phyloP scores from a whole-genome alignment of 1,140 invertebrate species.

The Monomorium pharaonis region DNA sequence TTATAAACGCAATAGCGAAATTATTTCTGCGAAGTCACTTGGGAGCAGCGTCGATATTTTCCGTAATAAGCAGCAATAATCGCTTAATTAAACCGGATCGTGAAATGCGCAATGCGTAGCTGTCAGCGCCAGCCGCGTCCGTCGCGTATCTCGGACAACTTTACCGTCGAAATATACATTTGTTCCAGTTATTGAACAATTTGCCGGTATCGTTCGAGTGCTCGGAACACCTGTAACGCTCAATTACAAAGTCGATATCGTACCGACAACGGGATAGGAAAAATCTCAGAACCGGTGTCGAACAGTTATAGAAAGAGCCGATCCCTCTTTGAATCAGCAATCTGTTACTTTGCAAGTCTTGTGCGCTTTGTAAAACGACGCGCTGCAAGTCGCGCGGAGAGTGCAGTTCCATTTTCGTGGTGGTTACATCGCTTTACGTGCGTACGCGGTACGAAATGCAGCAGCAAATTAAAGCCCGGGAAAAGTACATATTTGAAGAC shows the following conservation, averaged over 20 bases:
- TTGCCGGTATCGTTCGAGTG: conserved; percentile 67
- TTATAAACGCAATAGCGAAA: conserved; percentile 53
- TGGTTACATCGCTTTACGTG: background rate
- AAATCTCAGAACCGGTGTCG: conserved; percentile 20
- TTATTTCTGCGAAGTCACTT: conserved; percentile 48
- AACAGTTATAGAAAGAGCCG: background rate
- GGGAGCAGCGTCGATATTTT: conserved; percentile 62
- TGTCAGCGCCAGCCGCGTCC: conserved; percentile 77
- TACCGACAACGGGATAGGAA: conserved; percentile 56
- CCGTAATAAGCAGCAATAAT: conserved; percentile 78
- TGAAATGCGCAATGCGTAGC: conserved; percentile 79
- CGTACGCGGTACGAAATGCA: background rate
- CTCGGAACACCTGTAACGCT: conserved; percentile 78
- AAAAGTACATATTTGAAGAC: conserved; percentile 47
- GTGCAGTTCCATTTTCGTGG: background rate
- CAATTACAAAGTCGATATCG: conserved; percentile 75
- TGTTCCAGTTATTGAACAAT: conserved; percentile 80
- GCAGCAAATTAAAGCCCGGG: conserved; percentile 34
- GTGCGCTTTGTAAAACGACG: conserved; percentile 23
- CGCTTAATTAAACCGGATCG: conserved; percentile 79
- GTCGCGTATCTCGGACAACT: conserved; percentile 75
- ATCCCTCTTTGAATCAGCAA: conserved; percentile 15
- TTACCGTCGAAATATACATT: conserved; percentile 78
- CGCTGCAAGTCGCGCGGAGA: too few species aligned
- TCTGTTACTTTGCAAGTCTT: conserved; percentile 51